These are phyloP conservation scores for Agriopis aurantiaria DNA, from an alignment of 2,888 invertebrate genomes.

Conservation along the genomic window DNA sequence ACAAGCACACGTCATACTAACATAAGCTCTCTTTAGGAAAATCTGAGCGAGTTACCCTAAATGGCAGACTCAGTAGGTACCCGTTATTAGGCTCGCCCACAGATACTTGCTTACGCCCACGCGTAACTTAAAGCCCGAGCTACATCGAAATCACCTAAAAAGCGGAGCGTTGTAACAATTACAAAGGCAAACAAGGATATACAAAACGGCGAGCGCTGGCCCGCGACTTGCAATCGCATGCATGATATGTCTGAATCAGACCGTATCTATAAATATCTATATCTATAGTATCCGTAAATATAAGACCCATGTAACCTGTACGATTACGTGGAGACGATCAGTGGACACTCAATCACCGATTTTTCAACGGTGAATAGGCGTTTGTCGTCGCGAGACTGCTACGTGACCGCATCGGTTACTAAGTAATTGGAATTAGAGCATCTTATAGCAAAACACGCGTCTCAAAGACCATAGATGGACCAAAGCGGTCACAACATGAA, in stretches of 20 bases:
- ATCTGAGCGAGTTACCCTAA: constrained; percentile 11
- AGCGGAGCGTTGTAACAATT: not conserved
- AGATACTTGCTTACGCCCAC: constrained; percentile 13
- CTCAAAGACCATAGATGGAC: no score
- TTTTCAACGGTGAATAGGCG: no score
- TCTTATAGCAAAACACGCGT: not conserved
- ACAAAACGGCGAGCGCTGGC: not conserved
- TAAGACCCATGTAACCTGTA: no score
- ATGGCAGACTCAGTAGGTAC: constrained; percentile 7
- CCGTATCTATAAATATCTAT: no score
- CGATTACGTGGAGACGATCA: no score
- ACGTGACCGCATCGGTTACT: no score
- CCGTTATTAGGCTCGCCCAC: constrained; percentile 19
- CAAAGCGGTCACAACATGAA: no score
- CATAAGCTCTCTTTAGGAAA: constrained; percentile 3
- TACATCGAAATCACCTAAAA: not conserved
- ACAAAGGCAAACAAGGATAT: not conserved
- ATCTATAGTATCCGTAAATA: no score
- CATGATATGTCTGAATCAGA: no score
- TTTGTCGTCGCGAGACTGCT: no score
- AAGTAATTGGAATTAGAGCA: no score
- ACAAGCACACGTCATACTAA: not conserved
- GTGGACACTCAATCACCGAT: not conserved
- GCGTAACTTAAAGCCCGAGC: not conserved
- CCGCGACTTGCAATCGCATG: not conserved